Base-by-base conservation (phyloP, 2,113 vertebrate genomes). In the Lota lota region DNA sequence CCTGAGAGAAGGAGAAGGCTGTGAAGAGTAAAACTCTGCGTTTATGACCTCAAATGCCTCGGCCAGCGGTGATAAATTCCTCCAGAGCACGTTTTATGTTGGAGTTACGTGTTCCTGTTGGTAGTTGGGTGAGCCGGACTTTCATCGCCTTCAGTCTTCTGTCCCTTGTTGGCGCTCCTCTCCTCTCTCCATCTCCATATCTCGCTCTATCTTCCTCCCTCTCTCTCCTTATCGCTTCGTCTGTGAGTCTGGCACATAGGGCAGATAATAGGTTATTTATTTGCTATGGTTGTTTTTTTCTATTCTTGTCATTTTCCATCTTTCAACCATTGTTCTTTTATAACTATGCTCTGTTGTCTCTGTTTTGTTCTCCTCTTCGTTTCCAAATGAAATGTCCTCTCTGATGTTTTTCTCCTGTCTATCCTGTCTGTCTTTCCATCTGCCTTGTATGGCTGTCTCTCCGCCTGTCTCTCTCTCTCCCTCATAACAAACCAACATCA, bases 41-140 rank as follows among this genome's bases (percentile, higher is more conserved):
- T 77, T 76, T 68, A 74, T 47, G 59, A 56, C 61, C 21, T 64
- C 19, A 69, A 70, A 78, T 81, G 28, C 68, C 75, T 70, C 64
- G 60, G 69, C 75, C 28, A 2, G 53, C 33, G 16, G 36, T 66
- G 66, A 83, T 80, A 74, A 74, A 83, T 79, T 57, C 47, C 47
- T 51, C 10, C 22, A 21, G 21, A 2, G 20, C 22, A 65, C 72
- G 53, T 22, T n/a, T 4, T 54, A 19, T 50, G 67, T 74, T 59
- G 56, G 22, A 47, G 20, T 68, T 73, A 70, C 33, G 70, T 22
- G 24, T 68, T 15, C 15, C 19, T 60, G 66, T 22, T 18, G 21
- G 64, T 21, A 22, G 11, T 18, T 16, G 47, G 18, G 22, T 19
- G 28, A 6, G 4, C 28, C 4, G 7, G 28, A 33, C 28, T 33